Evolutionary conservation across 2,113 vertebrate species (phyloP), one percentile per base, ranked within the genome.

Genomic region (Amphilophus citrinellus): DNA sequence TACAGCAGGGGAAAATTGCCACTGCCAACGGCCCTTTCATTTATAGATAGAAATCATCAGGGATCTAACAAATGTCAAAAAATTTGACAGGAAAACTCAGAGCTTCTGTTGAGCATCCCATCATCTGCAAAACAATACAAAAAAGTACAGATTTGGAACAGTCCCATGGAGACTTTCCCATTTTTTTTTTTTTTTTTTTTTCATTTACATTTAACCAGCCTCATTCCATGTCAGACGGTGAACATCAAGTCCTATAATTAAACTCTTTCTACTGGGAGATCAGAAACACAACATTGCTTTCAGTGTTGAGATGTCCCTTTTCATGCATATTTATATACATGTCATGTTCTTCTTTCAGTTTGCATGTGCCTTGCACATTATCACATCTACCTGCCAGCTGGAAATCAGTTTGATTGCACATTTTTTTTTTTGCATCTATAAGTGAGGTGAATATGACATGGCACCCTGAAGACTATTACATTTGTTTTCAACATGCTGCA

Each of bases 1-100:
- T 88, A 83, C 61, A 85, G 73, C 61, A 8, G 81, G 80, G 75
- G 60, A 32, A 83, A 79, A 79, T 76, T 79, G 47, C 73, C 82
- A 84, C 13, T 79, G 84, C 89, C 79, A 15, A 63, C 22, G 32
- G 82, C 61, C 56, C 59, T 89, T 89, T 89, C 47, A 83, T 89
- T 83, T 73, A 73, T 7, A 71, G 66, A 53, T 85, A 79, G 68
- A 88, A 88, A 82, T 68, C 83, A 76, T 82, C 2, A 15, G 77
- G 83, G 90, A 88, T 84, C 75, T 68, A 71, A 82, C 22, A 83
- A 59, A 76, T 80, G 61, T 71, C 84, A 76, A 82, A 61, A 61
- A 42, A 71, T 76, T 59, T 85, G 73, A 87, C 77, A 86, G 27
- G 39, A 63, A 63, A 82, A 76, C 80, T 73, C 68, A 53, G 47